Evolutionary conservation across 1,140 invertebrate genomes (phyloP), one percentile per base, ranked within the genome.

Genomic region (Grapholita molesta): DNA sequence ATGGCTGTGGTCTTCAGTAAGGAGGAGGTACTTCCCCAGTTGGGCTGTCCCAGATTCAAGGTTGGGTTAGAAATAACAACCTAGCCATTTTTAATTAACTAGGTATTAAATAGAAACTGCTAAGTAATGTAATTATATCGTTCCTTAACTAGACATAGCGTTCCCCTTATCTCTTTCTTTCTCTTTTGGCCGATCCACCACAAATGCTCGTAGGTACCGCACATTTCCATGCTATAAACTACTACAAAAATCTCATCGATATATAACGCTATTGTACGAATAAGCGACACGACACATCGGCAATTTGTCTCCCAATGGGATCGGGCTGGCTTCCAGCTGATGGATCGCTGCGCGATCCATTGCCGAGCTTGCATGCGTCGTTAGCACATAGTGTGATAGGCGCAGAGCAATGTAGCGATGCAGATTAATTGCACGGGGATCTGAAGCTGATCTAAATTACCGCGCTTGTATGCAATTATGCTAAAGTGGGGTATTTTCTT

Each of bases 341-440:
- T 30, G 25, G 55, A 61, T 61, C 7, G 55, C n/a, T 15, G 25
- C 55, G 4, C 55, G 28, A 61, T 61, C 18, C 55, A 61, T 61
- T 30, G 55, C 55, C 3, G 9, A 25, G 12, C n/a, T 30, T 15
- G 24, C n/a, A 61, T 28, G 55, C 24, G 30, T 25, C 55, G 55
- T 61, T 30, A 28, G 15, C 55, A 61, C 24, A 11, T 28, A 25
- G 25, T 61, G 55, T 30, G 11, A 30, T 18, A 28, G 12, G n/a
- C 25, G 5, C n/a, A n/a, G 24, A 28, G 55, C 55, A 15, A 61
- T 61, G 55, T 61, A 61, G 9, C 24, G 12, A 61, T 15, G 12
- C 28, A 28, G 55, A 61, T 61, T 61, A 61, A 61, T 61, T 61
- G 25, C 55, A 28, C n/a, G 28, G 42, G n/a, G 30, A 61, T 61